A percentile compares a stretch with the other conserved stretches of the same genome.
These are phyloP conservation scores for Cantharis lateralis DNA, from an alignment of 2,888 invertebrate genomes.

Conservation along the genomic window DNA sequence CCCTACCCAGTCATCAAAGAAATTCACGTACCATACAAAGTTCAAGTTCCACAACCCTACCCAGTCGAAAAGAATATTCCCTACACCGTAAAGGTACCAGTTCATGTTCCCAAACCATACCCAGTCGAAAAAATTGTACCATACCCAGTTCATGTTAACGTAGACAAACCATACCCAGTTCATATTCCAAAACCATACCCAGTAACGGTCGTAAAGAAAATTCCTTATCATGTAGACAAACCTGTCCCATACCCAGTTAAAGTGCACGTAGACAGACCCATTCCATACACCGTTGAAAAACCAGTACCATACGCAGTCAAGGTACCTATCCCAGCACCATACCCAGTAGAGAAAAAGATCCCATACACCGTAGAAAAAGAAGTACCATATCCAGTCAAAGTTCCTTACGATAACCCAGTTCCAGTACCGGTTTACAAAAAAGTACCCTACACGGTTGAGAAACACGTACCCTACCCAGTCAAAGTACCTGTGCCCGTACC, in stretches of 20 bases:
- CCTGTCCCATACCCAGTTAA: conserved; percentile 73
- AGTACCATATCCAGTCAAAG: conserved; percentile 66
- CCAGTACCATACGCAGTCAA: conserved; percentile 78
- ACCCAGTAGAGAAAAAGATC: conserved; percentile 69
- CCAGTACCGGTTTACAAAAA: conserved; percentile 61
- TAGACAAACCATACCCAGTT: conserved; percentile 72
- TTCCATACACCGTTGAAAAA: conserved; percentile 77
- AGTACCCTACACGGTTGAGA: conserved; percentile 53
- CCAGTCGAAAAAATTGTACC: conserved; percentile 76
- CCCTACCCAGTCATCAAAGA: conserved; percentile 74
- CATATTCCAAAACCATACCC: conserved; percentile 71
- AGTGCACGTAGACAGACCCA: conserved; percentile 68
- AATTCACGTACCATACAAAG: conserved; percentile 73
- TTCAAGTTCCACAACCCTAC: conserved; percentile 73
- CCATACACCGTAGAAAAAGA: conserved; percentile 72
- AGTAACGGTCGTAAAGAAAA: conserved; percentile 72
- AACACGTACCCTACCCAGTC: conserved; percentile 70
- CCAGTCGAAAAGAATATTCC: conserved; percentile 74
- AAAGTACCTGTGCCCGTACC: conserved; percentile 71
- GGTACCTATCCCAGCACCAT: conserved; percentile 73
- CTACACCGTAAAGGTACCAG: conserved; percentile 69
- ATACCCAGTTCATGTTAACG: conserved; percentile 71
- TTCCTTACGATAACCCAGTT: conserved; percentile 67
- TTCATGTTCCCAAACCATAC: conserved; percentile 74
- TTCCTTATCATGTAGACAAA: conserved; percentile 76